These are phyloP conservation scores for Cacatua alba DNA, from an alignment of 2,113 vertebrate genomes.

Conservation along the genomic window DNA sequence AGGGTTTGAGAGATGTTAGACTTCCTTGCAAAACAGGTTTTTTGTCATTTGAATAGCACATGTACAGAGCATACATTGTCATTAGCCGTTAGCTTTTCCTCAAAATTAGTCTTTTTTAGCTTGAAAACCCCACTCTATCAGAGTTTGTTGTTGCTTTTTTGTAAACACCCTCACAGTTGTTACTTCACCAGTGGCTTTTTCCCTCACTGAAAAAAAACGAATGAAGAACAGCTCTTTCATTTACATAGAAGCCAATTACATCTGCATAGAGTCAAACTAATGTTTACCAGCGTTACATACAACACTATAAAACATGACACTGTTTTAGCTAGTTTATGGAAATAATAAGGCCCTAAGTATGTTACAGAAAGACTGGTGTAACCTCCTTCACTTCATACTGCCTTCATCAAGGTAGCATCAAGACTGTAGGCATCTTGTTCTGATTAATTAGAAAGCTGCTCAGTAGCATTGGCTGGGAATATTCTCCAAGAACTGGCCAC, in stretches of 20 bases:
- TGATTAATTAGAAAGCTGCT: not conserved
- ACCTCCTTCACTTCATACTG: not conserved
- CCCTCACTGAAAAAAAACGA: not conserved
- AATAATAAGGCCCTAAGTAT: not conserved
- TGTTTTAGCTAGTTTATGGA: not conserved
- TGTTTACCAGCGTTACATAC: not conserved
- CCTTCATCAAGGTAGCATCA: not conserved
- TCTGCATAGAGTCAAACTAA: not conserved
- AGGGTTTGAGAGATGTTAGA: not conserved
- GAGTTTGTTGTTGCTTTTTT: not conserved
- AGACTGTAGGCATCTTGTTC: not conserved
- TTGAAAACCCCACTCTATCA: not conserved
- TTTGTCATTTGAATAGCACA: not conserved
- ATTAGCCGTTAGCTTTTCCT: not conserved
- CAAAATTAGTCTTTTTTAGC: not conserved
- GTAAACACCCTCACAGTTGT: accelerated
- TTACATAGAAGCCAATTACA: not conserved
- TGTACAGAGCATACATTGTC: not conserved
- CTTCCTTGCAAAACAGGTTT: not conserved
- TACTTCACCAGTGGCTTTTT: not conserved
- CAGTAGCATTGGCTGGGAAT: not conserved
- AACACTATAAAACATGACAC: not conserved
- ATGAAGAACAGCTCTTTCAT: not conserved
- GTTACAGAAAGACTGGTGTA: not conserved
- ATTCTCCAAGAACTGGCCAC: not conserved